These are phyloP conservation scores for Willisornis vidua DNA, from an alignment of 2,113 vertebrate species.

Conservation along the genomic window DNA sequence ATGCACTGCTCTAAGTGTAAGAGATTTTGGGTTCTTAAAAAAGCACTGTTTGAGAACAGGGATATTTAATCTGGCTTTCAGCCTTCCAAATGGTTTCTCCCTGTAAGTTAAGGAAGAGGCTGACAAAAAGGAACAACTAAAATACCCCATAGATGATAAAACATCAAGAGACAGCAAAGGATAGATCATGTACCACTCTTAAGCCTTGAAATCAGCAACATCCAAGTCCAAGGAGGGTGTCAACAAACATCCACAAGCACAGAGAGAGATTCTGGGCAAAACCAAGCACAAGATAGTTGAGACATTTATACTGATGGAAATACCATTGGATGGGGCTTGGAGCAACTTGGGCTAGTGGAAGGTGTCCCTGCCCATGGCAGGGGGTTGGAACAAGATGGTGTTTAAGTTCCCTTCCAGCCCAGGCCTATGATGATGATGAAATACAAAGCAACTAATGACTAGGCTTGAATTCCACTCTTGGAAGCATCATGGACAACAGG, in stretches of 20 bases:
- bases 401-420: background rate
- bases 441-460: background rate
- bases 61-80: background rate
- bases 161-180: slow-evolving; percentile 26
- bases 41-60: background rate
- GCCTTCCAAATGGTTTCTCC: background rate
- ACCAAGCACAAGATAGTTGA: background rate
- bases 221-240: background rate
- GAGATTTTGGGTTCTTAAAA: background rate
- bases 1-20: background rate
- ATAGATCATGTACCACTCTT: background rate
- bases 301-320: background rate
- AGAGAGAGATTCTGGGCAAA: background rate
- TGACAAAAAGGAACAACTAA: slow-evolving; percentile 2
- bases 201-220: background rate
- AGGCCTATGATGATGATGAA: background rate
- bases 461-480: background rate
- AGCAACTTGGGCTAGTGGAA: background rate
- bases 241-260: slow-evolving; percentile 36
- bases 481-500: background rate
- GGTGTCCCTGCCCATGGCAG: background rate
- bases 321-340: background rate
- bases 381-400: background rate
- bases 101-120: slow-evolving; percentile 34
- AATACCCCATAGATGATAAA: slow-evolving; percentile 35